Percentiles rank a stretch among this genome's conserved stretches.
Conservation (phyloP, 2,113 vertebrate genomes). For the Alligator sinensis region DNA sequence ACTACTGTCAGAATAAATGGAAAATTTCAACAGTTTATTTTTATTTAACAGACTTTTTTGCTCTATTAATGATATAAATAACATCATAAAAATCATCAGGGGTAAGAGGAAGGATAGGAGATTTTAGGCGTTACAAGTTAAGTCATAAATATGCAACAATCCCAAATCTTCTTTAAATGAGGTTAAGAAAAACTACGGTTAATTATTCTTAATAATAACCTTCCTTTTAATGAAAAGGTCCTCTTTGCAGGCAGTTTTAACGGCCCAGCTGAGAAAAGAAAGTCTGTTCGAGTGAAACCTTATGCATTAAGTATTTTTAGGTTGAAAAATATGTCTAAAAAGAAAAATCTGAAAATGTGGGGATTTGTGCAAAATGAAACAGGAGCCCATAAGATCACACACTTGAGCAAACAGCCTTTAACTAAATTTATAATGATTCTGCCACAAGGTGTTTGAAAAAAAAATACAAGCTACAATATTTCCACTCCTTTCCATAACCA, state of each 20-base stretch:
- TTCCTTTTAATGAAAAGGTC: too few relatives aligned
- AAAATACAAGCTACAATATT: background rate
- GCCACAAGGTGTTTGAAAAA: too few relatives aligned
- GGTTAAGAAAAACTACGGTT: too few relatives aligned
- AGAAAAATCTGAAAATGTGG: background rate
- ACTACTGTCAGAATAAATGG: background rate
- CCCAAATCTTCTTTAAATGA: too few relatives aligned
- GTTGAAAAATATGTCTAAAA: background rate
- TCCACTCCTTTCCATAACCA: background rate
- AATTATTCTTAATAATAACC: too few relatives aligned
- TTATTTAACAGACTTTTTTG: conserved; percentile 46
- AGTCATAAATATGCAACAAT: too few relatives aligned
- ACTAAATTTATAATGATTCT: background rate
- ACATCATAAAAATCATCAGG: conserved; percentile 16
- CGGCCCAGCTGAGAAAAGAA: background rate
- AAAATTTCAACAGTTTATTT: conserved; percentile 26
- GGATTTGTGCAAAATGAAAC: background rate
- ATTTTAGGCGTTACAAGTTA: background rate
- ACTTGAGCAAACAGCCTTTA: background rate
- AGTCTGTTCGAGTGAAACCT: background rate
- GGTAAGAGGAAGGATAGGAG: background rate
- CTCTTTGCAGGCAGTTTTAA: too few relatives aligned
- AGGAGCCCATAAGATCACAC: background rate
- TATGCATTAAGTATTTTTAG: background rate
- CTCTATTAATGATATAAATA: conserved; percentile 42